These are phyloP conservation scores for Drosophila asahinai DNA, from an alignment of 1,140 invertebrate genomes.

Conservation along the genomic window DNA sequence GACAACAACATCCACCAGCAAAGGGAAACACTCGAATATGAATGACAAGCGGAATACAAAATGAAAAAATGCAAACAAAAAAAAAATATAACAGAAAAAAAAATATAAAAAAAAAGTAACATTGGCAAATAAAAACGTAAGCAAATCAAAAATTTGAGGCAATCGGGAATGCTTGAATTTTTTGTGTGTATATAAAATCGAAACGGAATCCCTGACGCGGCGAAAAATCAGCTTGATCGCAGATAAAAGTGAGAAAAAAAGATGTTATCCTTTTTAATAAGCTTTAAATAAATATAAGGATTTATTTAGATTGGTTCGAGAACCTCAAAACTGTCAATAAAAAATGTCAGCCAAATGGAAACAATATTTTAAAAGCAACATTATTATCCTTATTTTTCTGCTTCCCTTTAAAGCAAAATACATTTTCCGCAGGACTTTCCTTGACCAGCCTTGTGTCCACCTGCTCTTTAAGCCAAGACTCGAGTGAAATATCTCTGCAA, in stretches of 20 bases:
- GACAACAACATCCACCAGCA: constrained; percentile 45
- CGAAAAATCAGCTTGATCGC: constrained; percentile 4
- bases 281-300: no score
- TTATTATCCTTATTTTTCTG: no score
- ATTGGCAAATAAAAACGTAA: constrained; percentile 51
- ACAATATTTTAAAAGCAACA: no score
- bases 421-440: background rate
- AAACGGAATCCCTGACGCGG: background rate
- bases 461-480: background rate
- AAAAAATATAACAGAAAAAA: constrained; percentile 5
- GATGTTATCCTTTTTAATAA: background rate
- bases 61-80: constrained; percentile 22
- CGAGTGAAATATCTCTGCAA: background rate
- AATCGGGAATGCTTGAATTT: constrained; percentile 14
- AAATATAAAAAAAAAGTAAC: constrained; percentile 5
- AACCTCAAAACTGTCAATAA: no score
- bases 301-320: no score
- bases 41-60: constrained; percentile 56
- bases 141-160: constrained; percentile 42
- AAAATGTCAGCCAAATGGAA: no score
- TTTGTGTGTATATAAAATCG: constrained; percentile 14
- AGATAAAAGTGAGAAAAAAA: background rate
- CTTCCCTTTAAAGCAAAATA: background rate
- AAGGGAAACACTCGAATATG: constrained; percentile 64
- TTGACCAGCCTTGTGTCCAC: background rate